Conservation (phyloP, 2,797 vertebrate species). For the Syngnathus acus region DNA sequence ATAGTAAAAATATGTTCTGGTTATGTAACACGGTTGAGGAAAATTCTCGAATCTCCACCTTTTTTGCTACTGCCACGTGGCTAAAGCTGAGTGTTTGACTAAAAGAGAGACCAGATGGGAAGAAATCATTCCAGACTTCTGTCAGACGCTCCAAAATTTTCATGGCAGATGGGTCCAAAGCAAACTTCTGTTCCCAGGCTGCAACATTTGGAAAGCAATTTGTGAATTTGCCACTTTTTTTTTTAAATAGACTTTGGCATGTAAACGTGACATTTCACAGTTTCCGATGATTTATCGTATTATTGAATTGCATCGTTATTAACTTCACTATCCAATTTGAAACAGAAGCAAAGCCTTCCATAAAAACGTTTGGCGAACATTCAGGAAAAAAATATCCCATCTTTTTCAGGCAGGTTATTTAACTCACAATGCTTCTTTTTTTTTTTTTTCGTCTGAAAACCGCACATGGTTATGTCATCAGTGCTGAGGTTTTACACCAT, state of each 20-base stretch:
- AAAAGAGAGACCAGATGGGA: constrained; percentile 65
- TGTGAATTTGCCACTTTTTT: neutral
- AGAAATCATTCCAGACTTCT: constrained; percentile 55
- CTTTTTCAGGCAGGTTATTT: neutral
- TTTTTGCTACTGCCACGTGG: constrained; percentile 69
- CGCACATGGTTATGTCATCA: constrained; percentile 23
- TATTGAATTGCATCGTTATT: neutral
- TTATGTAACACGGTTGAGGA: constrained; percentile 1
- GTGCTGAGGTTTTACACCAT: constrained; percentile 9
- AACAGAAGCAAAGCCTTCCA: neutral
- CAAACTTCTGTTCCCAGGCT: constrained; percentile 15
- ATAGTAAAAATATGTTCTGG: neutral
- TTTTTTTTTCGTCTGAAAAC: constrained; percentile 19
- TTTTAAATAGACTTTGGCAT: neutral
- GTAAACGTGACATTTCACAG: neutral
- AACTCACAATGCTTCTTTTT: neutral
- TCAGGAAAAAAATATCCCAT: neutral
- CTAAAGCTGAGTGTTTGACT: constrained; percentile 35
- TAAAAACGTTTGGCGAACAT: neutral
- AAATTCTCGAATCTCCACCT: constrained; percentile 2
- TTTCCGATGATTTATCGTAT: neutral
- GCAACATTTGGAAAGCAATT: neutral
- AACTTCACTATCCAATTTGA: neutral
- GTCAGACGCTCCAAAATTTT: neutral
- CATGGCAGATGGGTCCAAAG: constrained; percentile 30